A percentile compares a stretch with the other conserved stretches of the same genome.
Conservation (phyloP, 2,888 invertebrate species). For the Spodoptera picta region DNA sequence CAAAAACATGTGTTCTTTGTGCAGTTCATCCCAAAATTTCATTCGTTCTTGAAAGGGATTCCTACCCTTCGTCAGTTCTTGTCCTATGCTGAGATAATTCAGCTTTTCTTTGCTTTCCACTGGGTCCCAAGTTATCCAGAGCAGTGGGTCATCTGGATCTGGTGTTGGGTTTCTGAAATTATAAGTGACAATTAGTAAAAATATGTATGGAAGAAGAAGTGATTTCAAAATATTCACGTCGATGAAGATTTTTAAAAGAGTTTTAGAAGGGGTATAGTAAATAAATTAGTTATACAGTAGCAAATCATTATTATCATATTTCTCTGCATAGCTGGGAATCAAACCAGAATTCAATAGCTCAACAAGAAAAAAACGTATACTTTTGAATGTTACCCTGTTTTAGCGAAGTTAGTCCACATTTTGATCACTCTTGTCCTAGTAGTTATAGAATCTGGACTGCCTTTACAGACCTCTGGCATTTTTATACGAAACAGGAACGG, state of each 20-base stretch:
- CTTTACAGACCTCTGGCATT: conserved; percentile 67
- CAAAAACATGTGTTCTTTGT: conserved; percentile 72
- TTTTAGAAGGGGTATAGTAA: too few relatives aligned
- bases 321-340: too few relatives aligned
- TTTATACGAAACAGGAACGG: conserved; percentile 77
- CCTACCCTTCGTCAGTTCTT: conserved; percentile 79
- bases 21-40: conserved; percentile 81
- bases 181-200: too few relatives aligned
- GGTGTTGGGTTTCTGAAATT: conserved; percentile 83
- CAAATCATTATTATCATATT: too few relatives aligned
- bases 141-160: conserved; percentile 71
- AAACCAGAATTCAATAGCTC: too few relatives aligned
- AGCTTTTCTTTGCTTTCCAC: conserved; percentile 75
- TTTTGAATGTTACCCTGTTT: conserved; percentile 74
- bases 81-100: conserved; percentile 82
- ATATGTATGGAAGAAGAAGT: too few relatives aligned
- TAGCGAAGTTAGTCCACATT: conserved; percentile 87
- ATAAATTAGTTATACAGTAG: too few relatives aligned
- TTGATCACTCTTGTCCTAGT: conserved; percentile 76
- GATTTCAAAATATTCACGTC: too few relatives aligned
- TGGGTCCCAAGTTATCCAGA: conserved; percentile 81
- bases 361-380: too few relatives aligned
- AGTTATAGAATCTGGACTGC: conserved; percentile 74
- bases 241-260: too few relatives aligned
- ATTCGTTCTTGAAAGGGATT: conserved; percentile 81